Conservation (phyloP, 2,797 vertebrate genomes). For the Spinibarbus caldwelli region DNA sequence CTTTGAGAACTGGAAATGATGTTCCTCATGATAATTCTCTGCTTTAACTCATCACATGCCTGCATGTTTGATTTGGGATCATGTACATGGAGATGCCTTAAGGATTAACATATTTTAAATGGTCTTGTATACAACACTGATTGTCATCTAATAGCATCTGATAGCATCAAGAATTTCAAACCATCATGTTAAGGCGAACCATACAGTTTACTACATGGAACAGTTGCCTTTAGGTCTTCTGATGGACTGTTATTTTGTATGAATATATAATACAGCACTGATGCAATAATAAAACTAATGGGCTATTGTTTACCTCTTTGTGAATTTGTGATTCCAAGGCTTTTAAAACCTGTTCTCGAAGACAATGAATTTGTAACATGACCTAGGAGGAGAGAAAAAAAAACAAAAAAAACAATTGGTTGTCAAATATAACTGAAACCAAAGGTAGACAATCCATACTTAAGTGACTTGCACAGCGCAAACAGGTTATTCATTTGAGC, state of each 20-base stretch:
- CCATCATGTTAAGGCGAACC: neutral
- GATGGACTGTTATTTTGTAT: neutral
- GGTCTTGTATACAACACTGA: neutral
- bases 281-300: conserved; percentile 27
- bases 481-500: neutral
- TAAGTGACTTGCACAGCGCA: neutral
- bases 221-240: neutral
- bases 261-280: conserved; percentile 5
- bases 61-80: conserved; percentile 7
- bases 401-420: neutral
- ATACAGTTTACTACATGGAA: neutral
- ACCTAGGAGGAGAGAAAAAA: neutral
- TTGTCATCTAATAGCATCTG: neutral
- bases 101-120: neutral
- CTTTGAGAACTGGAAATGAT: conserved; percentile 62
- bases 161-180: neutral
- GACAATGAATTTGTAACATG: neutral
- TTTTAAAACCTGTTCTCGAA: neutral
- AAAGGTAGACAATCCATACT: neutral
- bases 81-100: neutral
- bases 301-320: conserved; percentile 1
- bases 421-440: neutral
- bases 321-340: neutral
- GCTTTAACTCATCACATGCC: conserved; percentile 2
- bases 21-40: neutral